phyloP scores from a whole-genome alignment of 2,113 vertebrate species.

The Peromyscus maniculatus region DNA sequence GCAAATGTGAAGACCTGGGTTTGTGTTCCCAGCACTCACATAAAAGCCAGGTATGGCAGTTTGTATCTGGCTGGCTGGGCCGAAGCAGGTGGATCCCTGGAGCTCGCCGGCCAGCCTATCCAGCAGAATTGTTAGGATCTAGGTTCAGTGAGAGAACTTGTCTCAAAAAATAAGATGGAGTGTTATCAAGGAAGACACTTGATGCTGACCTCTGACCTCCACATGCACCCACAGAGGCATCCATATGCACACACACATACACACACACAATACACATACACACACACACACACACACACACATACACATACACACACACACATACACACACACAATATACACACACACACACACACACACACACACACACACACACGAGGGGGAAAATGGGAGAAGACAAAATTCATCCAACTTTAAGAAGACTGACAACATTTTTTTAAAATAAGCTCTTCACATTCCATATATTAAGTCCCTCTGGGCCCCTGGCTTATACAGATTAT shows the following conservation, averaged over 20 bases:
- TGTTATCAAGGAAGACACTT: background rate
- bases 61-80: too few relatives aligned
- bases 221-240: background rate
- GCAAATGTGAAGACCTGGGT: background rate
- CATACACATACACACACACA: background rate
- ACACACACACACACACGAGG: background rate
- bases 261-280: background rate
- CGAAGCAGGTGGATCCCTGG: too few relatives aligned
- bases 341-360: background rate
- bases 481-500: background rate
- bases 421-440: background rate
- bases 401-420: background rate
- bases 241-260: too few relatives aligned
- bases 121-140: too few relatives aligned
- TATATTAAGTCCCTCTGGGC: accelerated
- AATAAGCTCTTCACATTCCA: background rate
- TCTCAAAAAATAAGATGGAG: background rate
- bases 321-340: background rate
- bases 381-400: background rate
- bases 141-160: too few relatives aligned
- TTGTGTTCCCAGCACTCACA: too few relatives aligned
- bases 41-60: too few relatives aligned
- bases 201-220: background rate
- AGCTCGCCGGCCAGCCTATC: too few relatives aligned
- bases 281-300: background rate